A percentile compares a stretch with the other conserved stretches of the same genome.
phyloP scores from a whole-genome alignment of 2,888 invertebrate genomes.

The Scaeva pyrastri region DNA sequence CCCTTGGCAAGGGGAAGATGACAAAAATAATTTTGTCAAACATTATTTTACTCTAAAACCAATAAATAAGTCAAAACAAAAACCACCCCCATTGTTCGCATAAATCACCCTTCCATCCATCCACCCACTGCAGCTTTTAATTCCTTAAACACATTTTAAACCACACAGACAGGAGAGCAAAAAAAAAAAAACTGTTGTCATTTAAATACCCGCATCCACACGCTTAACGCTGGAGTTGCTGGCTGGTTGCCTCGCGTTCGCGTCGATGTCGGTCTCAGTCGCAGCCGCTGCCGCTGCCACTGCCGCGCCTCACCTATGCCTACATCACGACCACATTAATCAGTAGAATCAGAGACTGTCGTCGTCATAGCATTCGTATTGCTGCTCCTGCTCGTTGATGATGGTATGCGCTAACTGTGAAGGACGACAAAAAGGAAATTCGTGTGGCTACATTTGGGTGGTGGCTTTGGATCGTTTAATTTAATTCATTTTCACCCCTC shows the following conservation, averaged over 20 bases:
- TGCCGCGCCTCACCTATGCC: constrained; percentile 6
- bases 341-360: constrained; percentile 59
- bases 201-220: constrained; percentile 71
- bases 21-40: constrained; percentile 64
- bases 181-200: constrained; percentile 54
- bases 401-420: constrained; percentile 33
- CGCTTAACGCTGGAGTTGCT: constrained; percentile 30
- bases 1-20: constrained; percentile 37
- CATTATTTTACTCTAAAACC: constrained; percentile 51
- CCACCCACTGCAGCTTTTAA: constrained; percentile 42
- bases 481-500: constrained; percentile 75
- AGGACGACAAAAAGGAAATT: constrained; percentile 31
- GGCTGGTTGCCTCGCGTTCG: neutral
- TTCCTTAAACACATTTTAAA: constrained; percentile 65
- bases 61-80: constrained; percentile 72
- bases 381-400: constrained; percentile 17
- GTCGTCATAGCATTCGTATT: constrained; percentile 33
- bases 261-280: neutral
- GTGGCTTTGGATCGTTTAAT: constrained; percentile 73
- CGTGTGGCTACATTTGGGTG: constrained; percentile 50
- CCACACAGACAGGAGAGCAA: constrained; percentile 33
- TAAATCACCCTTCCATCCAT: constrained; percentile 59
- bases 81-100: constrained; percentile 63
- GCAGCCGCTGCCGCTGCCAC: neutral
- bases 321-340: constrained; percentile 54